Evolutionary conservation across 2,888 invertebrate genomes (phyloP).

Genomic region (Vanessa cardui): DNA sequence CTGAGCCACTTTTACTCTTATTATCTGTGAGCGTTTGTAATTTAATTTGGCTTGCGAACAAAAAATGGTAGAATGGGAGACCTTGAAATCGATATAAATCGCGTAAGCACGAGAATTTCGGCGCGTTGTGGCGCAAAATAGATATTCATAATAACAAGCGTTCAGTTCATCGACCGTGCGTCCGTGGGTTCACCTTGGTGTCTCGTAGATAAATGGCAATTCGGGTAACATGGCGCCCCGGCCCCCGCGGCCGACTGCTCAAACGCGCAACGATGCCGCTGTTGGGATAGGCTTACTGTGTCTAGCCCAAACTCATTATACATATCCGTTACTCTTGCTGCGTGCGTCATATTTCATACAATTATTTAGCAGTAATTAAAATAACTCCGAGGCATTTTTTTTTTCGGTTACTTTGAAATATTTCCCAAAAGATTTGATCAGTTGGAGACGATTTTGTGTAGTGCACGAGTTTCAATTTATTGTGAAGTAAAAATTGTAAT

Average conservation of each 20-base stretch:
- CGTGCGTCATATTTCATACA: not conserved
- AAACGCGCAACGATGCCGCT: slow-evolving; percentile 46
- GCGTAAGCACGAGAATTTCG: slow-evolving; percentile 46
- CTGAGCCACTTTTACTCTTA: slow-evolving; percentile 35
- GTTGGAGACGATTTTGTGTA: too few species aligned
- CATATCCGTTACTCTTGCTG: slow-evolving; percentile 6
- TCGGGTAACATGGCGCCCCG: slow-evolving; percentile 52
- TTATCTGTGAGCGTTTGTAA: slow-evolving; percentile 31
- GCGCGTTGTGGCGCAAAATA: slow-evolving; percentile 54
- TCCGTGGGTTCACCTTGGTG: slow-evolving; percentile 73
- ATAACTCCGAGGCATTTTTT: too few species aligned
- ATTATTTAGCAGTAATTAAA: not conserved
- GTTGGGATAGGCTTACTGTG: slow-evolving; percentile 35
- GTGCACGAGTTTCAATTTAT: too few species aligned
- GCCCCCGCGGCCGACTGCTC: slow-evolving; percentile 36
- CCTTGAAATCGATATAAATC: slow-evolving; percentile 47
- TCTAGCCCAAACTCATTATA: slow-evolving; percentile 8
- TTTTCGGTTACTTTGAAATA: too few species aligned
- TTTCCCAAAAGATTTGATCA: too few species aligned
- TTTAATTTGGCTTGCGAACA: slow-evolving; percentile 37
- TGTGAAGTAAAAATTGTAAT: too few species aligned
- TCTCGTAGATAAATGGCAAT: slow-evolving; percentile 73
- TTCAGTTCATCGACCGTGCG: slow-evolving; percentile 70
- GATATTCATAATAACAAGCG: slow-evolving; percentile 63
- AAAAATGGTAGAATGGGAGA: slow-evolving; percentile 41